These are phyloP conservation scores for Pygocentrus nattereri DNA, from an alignment of 2,797 vertebrate species.

Conservation along the genomic window DNA sequence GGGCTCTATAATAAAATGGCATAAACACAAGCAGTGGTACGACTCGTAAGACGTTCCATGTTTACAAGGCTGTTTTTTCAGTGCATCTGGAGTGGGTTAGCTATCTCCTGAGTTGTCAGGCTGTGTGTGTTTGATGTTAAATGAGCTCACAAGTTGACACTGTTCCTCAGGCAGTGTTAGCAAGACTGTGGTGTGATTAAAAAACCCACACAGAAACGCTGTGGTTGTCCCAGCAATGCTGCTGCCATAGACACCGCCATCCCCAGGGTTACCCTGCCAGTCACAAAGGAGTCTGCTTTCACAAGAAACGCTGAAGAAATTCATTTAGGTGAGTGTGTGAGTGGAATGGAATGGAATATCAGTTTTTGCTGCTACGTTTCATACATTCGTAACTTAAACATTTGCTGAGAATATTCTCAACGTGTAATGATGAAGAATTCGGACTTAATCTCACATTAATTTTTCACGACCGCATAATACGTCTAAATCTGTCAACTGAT, in stretches of 20 bases:
- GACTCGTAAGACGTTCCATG: background rate
- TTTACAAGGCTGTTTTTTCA: slow-evolving; percentile 2
- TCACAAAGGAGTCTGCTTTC: slow-evolving; percentile 14
- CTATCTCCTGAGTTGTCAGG: slow-evolving; percentile 8
- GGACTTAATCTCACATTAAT: slow-evolving; percentile 58
- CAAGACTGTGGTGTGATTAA: slow-evolving; percentile 34
- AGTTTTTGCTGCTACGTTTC: slow-evolving; percentile 5
- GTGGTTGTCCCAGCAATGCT: slow-evolving; percentile 13
- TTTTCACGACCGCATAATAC: slow-evolving; percentile 70
- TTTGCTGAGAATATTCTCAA: slow-evolving; percentile 32
- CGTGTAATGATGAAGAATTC: slow-evolving; percentile 55
- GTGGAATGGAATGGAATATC: background rate
- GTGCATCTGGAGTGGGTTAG: background rate
- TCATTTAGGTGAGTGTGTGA: background rate
- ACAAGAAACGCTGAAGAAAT: background rate
- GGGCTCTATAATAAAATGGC: background rate
- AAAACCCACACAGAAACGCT: slow-evolving; percentile 27
- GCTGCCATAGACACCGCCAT: slow-evolving; percentile 8
- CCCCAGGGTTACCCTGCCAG: background rate
- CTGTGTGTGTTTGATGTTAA: background rate
- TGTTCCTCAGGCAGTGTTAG: slow-evolving; percentile 24
- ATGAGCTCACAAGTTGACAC: slow-evolving; percentile 6
- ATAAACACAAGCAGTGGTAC: background rate
- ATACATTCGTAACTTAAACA: slow-evolving; percentile 37
- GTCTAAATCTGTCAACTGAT: slow-evolving; percentile 81